Evolutionary conservation across 2,797 vertebrate species (phyloP), one percentile per base, ranked within the genome.

Genomic region (Alca torda): DNA sequence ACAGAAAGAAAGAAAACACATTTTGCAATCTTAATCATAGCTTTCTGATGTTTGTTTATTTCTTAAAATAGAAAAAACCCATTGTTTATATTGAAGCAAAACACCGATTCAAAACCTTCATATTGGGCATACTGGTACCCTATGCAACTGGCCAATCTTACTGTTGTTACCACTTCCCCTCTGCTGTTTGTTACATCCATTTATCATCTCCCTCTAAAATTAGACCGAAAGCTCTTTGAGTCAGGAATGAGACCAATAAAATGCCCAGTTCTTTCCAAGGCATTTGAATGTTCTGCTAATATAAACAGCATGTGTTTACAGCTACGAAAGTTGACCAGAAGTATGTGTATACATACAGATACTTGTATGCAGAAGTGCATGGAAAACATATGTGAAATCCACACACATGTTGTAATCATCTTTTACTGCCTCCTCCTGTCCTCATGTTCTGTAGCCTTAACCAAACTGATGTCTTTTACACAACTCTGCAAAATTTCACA

Each of bases 11-110:
- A 51, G 13, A 3, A 3, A 64, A 70, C 13, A 70, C 10, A 84
- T 93, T 88, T 93, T 92, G 67, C 59, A 91, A 51, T 94, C 87
- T 91, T 93, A 97, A 89, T 95, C 48, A 94, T 95, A 95, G 87
- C 67, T 82, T 90, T 89, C 78, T 59, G 33, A 54, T 83, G 31
- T 1, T 77, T 85, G 57, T 82, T 94, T 78, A n/a, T 83, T 80
- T 87, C 92, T 89, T 84, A 75, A 92, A 84, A 96, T 76, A 95
- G 68, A 78, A 69, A 75, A 69, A 83, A 12, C 30, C 37, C 35
- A 45, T 39, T 70, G 46, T 95, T 93, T 92, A 53, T 64, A 56
- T 33, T 53, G 53, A 93, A 87, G 93, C 33, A 94, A 90, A 94
- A 74, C 39, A 61, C 26, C 56, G 56, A 63, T 93, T 81, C 46